Conservation (phyloP, 2,888 invertebrate species). For the Sarcophaga variegata region DNA sequence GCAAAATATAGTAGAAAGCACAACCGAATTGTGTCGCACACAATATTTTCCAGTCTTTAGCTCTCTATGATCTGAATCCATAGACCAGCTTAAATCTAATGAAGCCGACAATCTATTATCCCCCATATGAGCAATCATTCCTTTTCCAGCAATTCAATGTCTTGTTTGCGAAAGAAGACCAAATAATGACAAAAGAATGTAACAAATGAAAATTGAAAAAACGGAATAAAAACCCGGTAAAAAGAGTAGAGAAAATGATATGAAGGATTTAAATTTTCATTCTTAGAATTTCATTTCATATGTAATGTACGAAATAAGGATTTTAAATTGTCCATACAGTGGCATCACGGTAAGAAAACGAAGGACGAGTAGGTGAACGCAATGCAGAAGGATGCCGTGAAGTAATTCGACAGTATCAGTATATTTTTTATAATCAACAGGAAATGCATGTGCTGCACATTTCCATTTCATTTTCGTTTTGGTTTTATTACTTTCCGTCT, state of each 20-base stretch:
- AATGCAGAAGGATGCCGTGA: neutral
- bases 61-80: too few species aligned
- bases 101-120: too few species aligned
- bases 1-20: too few species aligned
- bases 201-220: slow-evolving; percentile 38
- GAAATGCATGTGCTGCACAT: slow-evolving; percentile 13
- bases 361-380: neutral
- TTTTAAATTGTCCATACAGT: slow-evolving; percentile 19
- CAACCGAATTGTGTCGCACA: too few species aligned
- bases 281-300: slow-evolving; percentile 25
- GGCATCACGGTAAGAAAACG: neutral
- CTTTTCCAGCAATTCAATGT: neutral
- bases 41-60: too few species aligned
- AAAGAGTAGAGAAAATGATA: slow-evolving; percentile 25
- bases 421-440: slow-evolving; percentile 38
- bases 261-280: slow-evolving; percentile 48
- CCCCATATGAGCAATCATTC: neutral
- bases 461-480: neutral
- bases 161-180: neutral
- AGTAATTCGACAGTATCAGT: slow-evolving; percentile 19
- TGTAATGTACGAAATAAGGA: slow-evolving; percentile 24
- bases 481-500: too few species aligned
- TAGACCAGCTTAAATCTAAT: too few species aligned
- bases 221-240: too few species aligned
- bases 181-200: too few species aligned